Evolutionary conservation across 2,113 vertebrate genomes (phyloP), one percentile per base, ranked within the genome.

Genomic region (Zosterops hypoxanthus): DNA sequence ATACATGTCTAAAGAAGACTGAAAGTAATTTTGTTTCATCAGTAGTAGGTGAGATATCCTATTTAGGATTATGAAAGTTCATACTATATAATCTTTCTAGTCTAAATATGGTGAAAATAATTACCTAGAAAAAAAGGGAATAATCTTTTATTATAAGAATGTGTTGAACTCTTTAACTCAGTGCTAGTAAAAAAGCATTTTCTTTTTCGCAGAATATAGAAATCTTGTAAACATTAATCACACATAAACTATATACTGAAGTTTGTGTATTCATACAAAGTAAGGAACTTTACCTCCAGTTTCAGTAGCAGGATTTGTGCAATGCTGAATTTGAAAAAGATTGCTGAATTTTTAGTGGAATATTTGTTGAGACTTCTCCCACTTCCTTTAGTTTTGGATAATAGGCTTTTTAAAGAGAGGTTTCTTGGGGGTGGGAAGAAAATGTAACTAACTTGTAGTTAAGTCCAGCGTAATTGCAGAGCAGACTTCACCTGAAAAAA

Each of bases 151-250:
- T 63, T 82, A 4, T 78, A 76, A 71, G 56, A 72, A 71, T 0
- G 0, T 21, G 13, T 66, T 94, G 64, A 92, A 81, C 52, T 86
- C 23, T 80, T 82, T 61, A 57, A 53, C 25, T 50, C 29, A 12
- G 34, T 92, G 73, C 57, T 85, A 82, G 46, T 87, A 91, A 89
- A 86, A 92, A 68, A 72, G 26, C 47, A 6, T 93, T 68, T 88
- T 55, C 3, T 47, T 92, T 55, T 85, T 85, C 83, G 33, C 53
- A 86, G 91, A 80, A 59, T 60, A 55, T 34, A 65, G 66, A 91
- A 79, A 63, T 80, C 85, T 47, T 82, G 82, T 91, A 94, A 97
- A 91, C 52, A 50, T 82, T 55, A 60, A n/a, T 66, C 55, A 88
- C 47, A 61, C 19, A n/a, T 20, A 60, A n/a, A 71, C 66, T 82